Evolutionary conservation across 2,113 vertebrate genomes (phyloP).

Genomic region (Perccottus glenii): DNA sequence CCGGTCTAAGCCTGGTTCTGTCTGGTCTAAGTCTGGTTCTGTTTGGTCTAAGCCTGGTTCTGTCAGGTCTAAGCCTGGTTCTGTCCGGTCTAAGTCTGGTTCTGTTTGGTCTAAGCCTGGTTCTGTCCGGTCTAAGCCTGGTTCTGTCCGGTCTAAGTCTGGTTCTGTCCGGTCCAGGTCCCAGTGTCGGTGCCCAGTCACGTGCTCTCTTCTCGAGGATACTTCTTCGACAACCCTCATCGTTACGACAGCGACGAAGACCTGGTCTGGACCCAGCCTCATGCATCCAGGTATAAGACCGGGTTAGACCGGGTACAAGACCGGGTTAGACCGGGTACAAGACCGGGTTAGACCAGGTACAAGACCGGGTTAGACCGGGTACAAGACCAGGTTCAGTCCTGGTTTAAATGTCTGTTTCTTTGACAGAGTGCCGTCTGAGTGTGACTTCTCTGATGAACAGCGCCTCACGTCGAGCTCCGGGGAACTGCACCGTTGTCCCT

Average conservation of each 20-base stretch:
- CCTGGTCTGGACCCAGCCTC: slow-evolving; percentile 83
- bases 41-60: too few relatives aligned
- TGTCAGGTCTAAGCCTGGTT: too few relatives aligned
- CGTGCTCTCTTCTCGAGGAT: slow-evolving; percentile 87
- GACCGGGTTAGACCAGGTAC: too few relatives aligned
- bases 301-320: background rate
- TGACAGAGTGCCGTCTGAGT: slow-evolving; percentile 83
- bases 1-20: slow-evolving; percentile 66
- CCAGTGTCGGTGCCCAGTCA: slow-evolving; percentile 84
- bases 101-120: background rate
- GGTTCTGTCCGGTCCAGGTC: slow-evolving; percentile 65
- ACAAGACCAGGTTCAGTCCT: background rate
- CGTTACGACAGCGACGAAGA: slow-evolving; percentile 95
- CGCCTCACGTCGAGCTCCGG: slow-evolving; percentile 71
- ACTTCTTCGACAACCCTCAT: slow-evolving; percentile 95
- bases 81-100: too few relatives aligned
- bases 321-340: background rate
- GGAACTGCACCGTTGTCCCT: slow-evolving; percentile 76
- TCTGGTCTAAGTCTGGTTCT: too few relatives aligned
- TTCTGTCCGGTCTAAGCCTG: too few relatives aligned
- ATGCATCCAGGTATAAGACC: background rate
- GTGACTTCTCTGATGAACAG: slow-evolving; percentile 72
- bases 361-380: background rate
- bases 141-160: background rate
- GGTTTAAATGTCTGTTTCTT: slow-evolving; percentile 1